Base-by-base conservation (phyloP, 1,140 invertebrate genomes). In the Thalassaphorura encarpata region DNA sequence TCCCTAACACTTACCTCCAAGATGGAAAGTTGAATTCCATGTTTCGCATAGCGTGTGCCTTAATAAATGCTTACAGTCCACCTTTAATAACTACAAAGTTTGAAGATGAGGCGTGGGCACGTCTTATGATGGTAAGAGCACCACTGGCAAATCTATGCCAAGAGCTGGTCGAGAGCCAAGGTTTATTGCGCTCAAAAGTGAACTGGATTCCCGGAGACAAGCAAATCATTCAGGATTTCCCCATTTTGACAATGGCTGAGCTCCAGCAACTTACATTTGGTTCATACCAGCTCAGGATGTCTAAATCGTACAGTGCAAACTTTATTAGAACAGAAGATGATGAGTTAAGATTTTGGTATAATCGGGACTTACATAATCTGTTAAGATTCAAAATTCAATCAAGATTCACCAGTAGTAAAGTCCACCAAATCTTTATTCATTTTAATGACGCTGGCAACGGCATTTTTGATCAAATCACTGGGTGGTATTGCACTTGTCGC, bases 401-500 rank as follows among this genome's bases (percentile, higher is more conserved):
- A 5, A n/a, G 48, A n/a, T 51, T 51, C 19, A 4, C 21, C 6
- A 18, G 15, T 48, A 24, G 46, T 19, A 13, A 13, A 23, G 33
- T 6, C 11, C 31, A 33, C 33, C 6, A 13, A 18, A 15, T 50
- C 13, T 49, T 23, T 19, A 31, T 49, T 15, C 18, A 33, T 5
- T 58, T n/a, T n/a, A n/a, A n/a, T n/a, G n/a, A 42, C 28, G 24
- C 3, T 11, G 18, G 33, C 33, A 36, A 36, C 33, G 11, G 11
- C 33, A 36, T 26, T 11, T 13, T 18, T n/a, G 33, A 50, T 26
- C 3, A 8, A 26, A 52, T 61, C 11, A 21, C 21, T 11, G 46
- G 56, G 1, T 58, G 43, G 28, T 58, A 54, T 28, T 62, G 60
- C 28, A 26, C 21, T 1, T 62, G 60, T 24, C 52, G 52, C n/a